Evolutionary conservation across 1,140 invertebrate species (phyloP).

Genomic region (Panonychus citri): DNA sequence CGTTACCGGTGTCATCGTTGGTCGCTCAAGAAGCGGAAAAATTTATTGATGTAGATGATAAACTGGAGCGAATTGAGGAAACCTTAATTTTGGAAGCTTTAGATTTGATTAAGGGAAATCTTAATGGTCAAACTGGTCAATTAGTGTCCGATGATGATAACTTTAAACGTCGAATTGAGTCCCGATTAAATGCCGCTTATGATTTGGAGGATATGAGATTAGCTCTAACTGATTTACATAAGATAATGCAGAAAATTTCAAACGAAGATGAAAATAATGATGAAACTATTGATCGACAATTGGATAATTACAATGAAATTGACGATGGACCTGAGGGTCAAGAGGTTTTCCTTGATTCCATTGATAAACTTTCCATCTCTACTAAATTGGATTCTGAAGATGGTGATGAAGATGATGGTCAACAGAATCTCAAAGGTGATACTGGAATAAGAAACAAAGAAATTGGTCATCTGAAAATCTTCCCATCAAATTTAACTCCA

Average conservation of each 20-base stretch:
- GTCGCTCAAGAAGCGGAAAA: background rate
- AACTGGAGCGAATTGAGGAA: slow-evolving; percentile 10
- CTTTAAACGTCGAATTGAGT: slow-evolving; percentile 1
- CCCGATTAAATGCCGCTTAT: slow-evolving; percentile 9
- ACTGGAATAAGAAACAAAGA: no score
- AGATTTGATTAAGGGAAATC: background rate
- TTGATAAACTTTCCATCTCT: no score
- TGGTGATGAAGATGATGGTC: background rate
- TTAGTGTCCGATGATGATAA: background rate
- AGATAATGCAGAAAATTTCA: slow-evolving; percentile 7
- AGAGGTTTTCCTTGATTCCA: background rate
- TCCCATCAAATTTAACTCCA: no score
- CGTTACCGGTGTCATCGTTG: no score
- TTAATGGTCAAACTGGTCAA: background rate
- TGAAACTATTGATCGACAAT: background rate
- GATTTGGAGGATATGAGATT: slow-evolving; percentile 12
- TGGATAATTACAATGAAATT: no score
- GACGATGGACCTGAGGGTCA: background rate
- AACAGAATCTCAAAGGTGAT: no score
- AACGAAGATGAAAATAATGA: background rate
- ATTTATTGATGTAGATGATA: slow-evolving; percentile 2
- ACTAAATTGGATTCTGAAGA: no score
- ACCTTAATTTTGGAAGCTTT: slow-evolving; percentile 8
- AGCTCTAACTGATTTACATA: slow-evolving; percentile 6
- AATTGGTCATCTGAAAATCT: no score